These are phyloP conservation scores for Epicauta chinensis DNA, from an alignment of 1,140 invertebrate genomes.

Conservation along the genomic window DNA sequence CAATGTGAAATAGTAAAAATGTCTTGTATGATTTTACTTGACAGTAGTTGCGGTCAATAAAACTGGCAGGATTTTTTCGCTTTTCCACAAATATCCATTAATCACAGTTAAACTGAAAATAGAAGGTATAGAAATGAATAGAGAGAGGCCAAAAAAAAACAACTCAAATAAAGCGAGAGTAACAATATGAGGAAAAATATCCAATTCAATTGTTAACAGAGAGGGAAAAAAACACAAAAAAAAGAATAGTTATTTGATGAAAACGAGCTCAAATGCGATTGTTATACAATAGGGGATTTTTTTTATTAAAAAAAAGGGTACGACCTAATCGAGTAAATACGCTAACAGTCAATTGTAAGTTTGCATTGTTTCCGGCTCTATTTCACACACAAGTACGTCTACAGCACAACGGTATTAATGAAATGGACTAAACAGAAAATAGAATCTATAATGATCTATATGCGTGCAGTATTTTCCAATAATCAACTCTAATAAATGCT, in stretches of 20 bases:
- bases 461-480: neutral
- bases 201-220: no score
- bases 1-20: no score
- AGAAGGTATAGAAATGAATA: no score
- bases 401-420: neutral
- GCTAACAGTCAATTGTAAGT: slow-evolving; percentile 9
- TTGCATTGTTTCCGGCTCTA: slow-evolving; percentile 6
- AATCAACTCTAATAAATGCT: no score
- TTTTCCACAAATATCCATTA: no score
- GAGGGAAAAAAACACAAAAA: neutral
- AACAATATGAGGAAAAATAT: no score
- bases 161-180: no score
- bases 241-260: slow-evolving; percentile 7
- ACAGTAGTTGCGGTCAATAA: no score
- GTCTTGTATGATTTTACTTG: no score
- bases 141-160: no score
- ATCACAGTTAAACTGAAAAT: no score
- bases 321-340: slow-evolving; percentile 14
- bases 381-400: neutral
- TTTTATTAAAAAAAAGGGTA: slow-evolving; percentile 11
- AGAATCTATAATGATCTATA: slow-evolving; percentile 2
- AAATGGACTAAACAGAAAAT: neutral
- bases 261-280: slow-evolving; percentile 6
- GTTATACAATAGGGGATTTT: slow-evolving; percentile 7
- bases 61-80: no score